Percentiles rank a stretch among this genome's conserved stretches.
phyloP scores from a whole-genome alignment of 2,888 invertebrate genomes.

The Eupithecia inturbata region DNA sequence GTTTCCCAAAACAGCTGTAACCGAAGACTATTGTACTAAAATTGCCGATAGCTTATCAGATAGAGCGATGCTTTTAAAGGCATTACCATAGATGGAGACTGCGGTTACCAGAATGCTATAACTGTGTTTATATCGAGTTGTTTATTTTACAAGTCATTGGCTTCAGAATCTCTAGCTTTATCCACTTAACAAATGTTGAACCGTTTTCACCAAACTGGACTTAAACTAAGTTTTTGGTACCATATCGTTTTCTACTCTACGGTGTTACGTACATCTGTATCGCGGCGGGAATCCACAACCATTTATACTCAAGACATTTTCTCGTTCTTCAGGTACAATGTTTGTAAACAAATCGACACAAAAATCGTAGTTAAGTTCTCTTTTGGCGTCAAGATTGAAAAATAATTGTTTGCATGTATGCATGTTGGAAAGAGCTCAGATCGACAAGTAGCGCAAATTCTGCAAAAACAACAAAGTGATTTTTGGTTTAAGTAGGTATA shows the following conservation, averaged over 20 bases:
- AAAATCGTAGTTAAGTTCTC: too few species aligned
- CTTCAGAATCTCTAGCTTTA: not conserved
- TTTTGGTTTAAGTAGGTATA: too few species aligned
- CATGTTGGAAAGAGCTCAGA: too few species aligned
- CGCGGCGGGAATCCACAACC: not conserved
- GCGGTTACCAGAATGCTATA: not conserved
- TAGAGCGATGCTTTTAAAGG: slow-evolving; percentile 23
- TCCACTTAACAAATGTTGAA: not conserved
- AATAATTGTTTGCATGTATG: too few species aligned
- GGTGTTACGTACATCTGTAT: not conserved
- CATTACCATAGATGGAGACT: not conserved
- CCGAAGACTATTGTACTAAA: slow-evolving; percentile 30
- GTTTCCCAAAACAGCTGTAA: slow-evolving; percentile 25
- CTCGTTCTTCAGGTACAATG: too few species aligned
- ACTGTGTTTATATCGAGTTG: slow-evolving; percentile 5
- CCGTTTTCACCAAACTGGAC: not conserved
- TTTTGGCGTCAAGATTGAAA: too few species aligned
- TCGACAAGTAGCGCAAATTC: too few species aligned
- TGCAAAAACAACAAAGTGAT: too few species aligned
- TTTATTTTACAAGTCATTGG: not conserved
- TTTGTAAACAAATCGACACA: too few species aligned
- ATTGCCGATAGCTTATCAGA: slow-evolving; percentile 34
- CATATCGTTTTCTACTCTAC: not conserved
- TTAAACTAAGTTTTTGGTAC: not conserved
- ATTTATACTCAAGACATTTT: too few species aligned